A percentile compares a stretch with the other conserved stretches of the same genome.
phyloP scores from a whole-genome alignment of 2,888 invertebrate species.

The Frankliniella intonsa region DNA sequence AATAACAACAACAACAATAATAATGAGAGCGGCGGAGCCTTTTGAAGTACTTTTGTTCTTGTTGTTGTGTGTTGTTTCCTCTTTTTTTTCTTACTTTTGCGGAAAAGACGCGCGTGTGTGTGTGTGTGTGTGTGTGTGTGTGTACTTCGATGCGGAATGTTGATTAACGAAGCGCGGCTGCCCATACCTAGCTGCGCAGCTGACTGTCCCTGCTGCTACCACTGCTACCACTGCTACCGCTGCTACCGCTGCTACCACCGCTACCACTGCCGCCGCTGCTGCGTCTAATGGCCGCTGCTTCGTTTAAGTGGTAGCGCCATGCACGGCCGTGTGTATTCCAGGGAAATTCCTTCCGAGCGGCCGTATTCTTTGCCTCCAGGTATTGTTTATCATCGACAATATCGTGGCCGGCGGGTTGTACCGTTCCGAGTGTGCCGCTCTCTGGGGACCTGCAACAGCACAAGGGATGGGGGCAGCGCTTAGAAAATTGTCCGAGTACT shows the following conservation, averaged over 20 bases:
- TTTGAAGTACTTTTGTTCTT: neutral
- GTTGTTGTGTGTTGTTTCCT: neutral
- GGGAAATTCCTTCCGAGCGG: neutral
- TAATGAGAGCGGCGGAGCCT: too few relatives aligned
- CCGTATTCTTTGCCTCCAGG: neutral
- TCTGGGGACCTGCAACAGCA: neutral
- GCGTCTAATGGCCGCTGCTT: neutral
- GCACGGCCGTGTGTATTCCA: slow-evolving; percentile 19
- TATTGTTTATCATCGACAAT: slow-evolving; percentile 2
- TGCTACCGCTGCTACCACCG: neutral
- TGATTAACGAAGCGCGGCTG: slow-evolving; percentile 25
- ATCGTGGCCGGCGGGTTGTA: neutral
- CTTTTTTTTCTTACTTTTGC: neutral
- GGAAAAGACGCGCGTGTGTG: slow-evolving; percentile 16
- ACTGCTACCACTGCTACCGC: neutral
- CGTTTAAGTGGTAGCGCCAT: slow-evolving; percentile 22
- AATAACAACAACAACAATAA: too few relatives aligned
- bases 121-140: too few relatives aligned
- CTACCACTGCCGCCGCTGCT: neutral
- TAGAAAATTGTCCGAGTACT: too few relatives aligned
- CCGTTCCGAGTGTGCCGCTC: neutral
- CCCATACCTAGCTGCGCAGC: slow-evolving; percentile 1
- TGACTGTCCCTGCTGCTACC: too few relatives aligned
- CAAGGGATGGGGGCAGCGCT: too few relatives aligned
- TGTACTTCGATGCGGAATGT: slow-evolving; percentile 12